phyloP scores from a whole-genome alignment of 2,888 invertebrate species.

The Diaprepes abbreviatus region DNA sequence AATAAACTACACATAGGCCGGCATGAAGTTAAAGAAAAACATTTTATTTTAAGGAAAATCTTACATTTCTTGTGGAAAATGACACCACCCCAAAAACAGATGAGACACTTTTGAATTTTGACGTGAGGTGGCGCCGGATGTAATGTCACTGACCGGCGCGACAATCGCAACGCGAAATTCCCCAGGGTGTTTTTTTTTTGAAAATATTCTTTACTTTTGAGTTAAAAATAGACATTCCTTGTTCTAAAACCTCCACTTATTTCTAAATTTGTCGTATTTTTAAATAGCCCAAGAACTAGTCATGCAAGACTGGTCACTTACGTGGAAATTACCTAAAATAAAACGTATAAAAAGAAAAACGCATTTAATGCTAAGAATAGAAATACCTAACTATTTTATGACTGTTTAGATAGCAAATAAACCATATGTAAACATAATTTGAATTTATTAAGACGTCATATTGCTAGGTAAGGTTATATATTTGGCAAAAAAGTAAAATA shows the following conservation, averaged over 20 bases:
- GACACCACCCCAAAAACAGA: conserved; percentile 64
- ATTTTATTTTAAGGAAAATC: conserved; percentile 60
- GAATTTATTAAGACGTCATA: neutral
- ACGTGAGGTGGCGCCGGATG: conserved; percentile 44
- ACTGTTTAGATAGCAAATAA: neutral
- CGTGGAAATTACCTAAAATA: too few relatives aligned
- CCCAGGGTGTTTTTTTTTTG: conserved; percentile 17
- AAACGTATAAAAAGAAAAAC: neutral
- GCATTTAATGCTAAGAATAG: neutral
- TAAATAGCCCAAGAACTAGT: neutral
- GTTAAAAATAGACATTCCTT: conserved; percentile 2
- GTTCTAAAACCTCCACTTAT: neutral
- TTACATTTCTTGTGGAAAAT: conserved; percentile 65
- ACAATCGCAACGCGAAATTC: conserved; percentile 13
- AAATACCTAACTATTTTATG: neutral
- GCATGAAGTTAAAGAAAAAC: conserved; percentile 31
- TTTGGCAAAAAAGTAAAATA: neutral
- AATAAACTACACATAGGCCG: conserved; percentile 7
- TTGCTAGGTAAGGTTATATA: neutral
- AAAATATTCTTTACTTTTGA: neutral
- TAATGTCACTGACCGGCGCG: conserved; percentile 20
- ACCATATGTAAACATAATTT: neutral
- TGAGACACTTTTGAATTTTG: conserved; percentile 43
- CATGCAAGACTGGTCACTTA: neutral
- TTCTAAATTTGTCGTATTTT: neutral